Conservation (phyloP, 2,888 invertebrate species). For the Phortica magna region DNA sequence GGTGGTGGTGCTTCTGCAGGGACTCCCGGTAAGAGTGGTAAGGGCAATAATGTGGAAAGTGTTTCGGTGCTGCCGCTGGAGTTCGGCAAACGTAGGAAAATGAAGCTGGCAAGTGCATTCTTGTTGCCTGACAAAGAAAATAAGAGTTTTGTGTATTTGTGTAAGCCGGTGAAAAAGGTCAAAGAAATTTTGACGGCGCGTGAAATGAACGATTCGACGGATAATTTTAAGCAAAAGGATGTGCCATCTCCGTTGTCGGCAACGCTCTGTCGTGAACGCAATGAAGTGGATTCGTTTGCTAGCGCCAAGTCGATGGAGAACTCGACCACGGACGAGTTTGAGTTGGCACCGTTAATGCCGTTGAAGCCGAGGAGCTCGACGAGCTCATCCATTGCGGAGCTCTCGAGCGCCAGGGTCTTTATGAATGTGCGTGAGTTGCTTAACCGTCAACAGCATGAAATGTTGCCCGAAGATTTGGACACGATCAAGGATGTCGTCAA, state of each 20-base stretch:
- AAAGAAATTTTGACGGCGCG: slow-evolving; percentile 57
- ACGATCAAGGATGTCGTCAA: slow-evolving; percentile 59
- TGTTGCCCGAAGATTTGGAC: slow-evolving; percentile 53
- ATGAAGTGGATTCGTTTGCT: not conserved
- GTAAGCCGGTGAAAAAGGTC: slow-evolving; percentile 53
- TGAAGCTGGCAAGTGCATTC: slow-evolving; percentile 42
- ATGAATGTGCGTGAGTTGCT: slow-evolving; percentile 54
- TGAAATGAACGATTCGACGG: slow-evolving; percentile 50
- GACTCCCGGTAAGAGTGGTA: too few species aligned
- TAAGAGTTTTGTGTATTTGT: slow-evolving; percentile 58
- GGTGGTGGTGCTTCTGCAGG: not conserved
- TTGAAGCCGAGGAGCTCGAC: slow-evolving; percentile 13
- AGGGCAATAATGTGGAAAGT: too few species aligned
- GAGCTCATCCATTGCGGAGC: slow-evolving; percentile 11
- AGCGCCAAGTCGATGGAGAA: not conserved
- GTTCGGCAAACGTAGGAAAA: slow-evolving; percentile 20
- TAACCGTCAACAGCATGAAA: slow-evolving; percentile 37
- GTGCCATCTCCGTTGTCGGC: not conserved
- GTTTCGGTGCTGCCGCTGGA: slow-evolving; percentile 11
- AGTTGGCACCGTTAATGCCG: slow-evolving; percentile 49
- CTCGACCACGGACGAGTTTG: slow-evolving; percentile 39
- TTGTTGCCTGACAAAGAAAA: slow-evolving; percentile 48
- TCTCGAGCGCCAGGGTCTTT: slow-evolving; percentile 44
- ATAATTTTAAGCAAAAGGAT: not conserved
- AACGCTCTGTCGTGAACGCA: not conserved